Conservation (phyloP, 2,113 vertebrate species). For the Apus apus region DNA sequence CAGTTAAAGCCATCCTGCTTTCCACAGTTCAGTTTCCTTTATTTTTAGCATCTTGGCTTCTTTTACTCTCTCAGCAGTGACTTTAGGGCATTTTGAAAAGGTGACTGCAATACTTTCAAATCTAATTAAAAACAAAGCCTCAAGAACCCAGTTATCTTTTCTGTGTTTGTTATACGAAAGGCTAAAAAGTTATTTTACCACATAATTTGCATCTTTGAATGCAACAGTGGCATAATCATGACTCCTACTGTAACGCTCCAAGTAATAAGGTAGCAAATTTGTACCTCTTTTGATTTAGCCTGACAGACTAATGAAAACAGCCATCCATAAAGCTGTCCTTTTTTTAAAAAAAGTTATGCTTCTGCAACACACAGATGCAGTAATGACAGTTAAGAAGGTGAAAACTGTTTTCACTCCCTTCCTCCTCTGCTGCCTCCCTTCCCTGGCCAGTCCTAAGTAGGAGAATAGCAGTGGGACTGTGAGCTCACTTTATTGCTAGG, state of each 20-base stretch:
- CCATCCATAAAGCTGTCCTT: not conserved
- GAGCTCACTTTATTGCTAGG: not conserved
- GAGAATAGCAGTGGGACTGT: not conserved
- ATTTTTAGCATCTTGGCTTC: not conserved
- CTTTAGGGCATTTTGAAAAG: constrained; percentile 45
- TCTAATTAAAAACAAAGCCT: constrained; percentile 45
- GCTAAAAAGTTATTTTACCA: constrained; percentile 31
- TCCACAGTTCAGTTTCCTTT: not conserved
- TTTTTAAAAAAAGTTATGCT: not conserved
- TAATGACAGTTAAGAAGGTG: not conserved
- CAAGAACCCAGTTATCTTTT: not conserved
- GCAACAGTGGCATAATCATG: not conserved
- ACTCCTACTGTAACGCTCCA: not conserved
- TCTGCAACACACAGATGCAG: not conserved
- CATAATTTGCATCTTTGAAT: constrained; percentile 5
- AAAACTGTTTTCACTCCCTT: not conserved
- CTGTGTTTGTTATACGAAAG: not conserved
- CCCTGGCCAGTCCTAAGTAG: not conserved
- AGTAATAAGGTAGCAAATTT: not conserved
- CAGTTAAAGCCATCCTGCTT: not conserved
- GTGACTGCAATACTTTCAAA: constrained; percentile 19
- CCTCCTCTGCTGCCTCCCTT: not conserved
- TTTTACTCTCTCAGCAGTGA: constrained; percentile 1
- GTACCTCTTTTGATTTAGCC: not conserved
- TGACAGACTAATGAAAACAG: not conserved